Base-by-base conservation (phyloP, 2,888 invertebrate genomes). In the Eustalomyia histrio region DNA sequence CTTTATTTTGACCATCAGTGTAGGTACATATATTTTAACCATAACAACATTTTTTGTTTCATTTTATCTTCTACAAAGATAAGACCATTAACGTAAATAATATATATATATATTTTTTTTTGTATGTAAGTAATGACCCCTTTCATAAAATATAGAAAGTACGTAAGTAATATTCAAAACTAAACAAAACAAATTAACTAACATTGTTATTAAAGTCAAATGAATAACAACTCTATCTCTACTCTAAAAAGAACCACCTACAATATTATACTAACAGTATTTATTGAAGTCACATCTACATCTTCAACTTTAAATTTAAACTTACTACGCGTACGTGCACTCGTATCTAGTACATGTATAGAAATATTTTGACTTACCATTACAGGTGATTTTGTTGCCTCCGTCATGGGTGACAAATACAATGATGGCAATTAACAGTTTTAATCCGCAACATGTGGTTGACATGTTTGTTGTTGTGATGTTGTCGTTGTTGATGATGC, bases 381-480 rank as follows among this genome's bases (percentile, higher is more conserved):
- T 83, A 73, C 85, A 85, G 83, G 83, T 84, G 81, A 80, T 74
- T 63, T 78, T 76, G 72, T 55, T 79, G 63, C 75, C 76, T 79
- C 79, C 79, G 74, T 71, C 73, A 80, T 78, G 72, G 60, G 78
- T 68, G 68, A 75, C 61, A 79, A 85, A 64, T 79, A 83, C 83
- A 67, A 83, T 80, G 64, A 72, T 69, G 73, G 79, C 83, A 84
- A 85, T 85, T 81, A 84, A 80, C 73, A 80, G 53, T 76, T 82
- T 81, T 83, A 84, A 85, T 84, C 85, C 83, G 78, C 81, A 83
- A 79, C 78, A 83, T 76, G 80, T 80, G 76, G 71, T 71, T 69
- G 73, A 43, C 76, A 80, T 80, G 71, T 72, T 64, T 60, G 76
- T 78, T 64, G 60, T 65, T 64, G 29, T 58, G 16, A 67, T 78